Evolutionary conservation across 1,140 invertebrate genomes (phyloP).

Genomic region (Orchesella cincta): DNA sequence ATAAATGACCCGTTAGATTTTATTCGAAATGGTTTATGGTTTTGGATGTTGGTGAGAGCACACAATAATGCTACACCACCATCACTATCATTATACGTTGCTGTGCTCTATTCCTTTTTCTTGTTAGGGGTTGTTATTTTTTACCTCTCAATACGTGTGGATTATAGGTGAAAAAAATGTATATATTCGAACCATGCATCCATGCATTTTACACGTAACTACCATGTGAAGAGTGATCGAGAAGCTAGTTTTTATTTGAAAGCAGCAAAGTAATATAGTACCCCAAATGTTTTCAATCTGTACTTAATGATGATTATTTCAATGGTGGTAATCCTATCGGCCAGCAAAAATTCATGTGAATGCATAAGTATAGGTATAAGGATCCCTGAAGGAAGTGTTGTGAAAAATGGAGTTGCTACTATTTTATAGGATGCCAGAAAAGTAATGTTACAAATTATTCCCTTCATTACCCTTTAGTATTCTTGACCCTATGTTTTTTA

Average conservation of each 20-base stretch:
- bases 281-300: too few relatives aligned
- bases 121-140: neutral
- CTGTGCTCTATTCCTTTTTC: neutral
- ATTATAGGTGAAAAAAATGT: neutral
- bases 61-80: conserved; percentile 24
- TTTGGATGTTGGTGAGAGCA: conserved; percentile 26
- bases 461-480: conserved; percentile 1
- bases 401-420: too few relatives aligned
- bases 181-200: neutral
- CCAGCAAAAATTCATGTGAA: too few relatives aligned
- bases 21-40: conserved; percentile 34
- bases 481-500: neutral
- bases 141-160: neutral
- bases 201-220: too few relatives aligned
- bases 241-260: too few relatives aligned
- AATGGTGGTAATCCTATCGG: too few relatives aligned
- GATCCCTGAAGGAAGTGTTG: neutral
- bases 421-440: neutral
- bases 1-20: conserved; percentile 29
- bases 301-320: too few relatives aligned
- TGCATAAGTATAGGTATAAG: too few relatives aligned
- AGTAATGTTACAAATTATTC: neutral
- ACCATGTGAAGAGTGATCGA: too few relatives aligned
- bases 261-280: too few relatives aligned
- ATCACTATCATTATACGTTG: conserved; percentile 14